Base-by-base conservation (phyloP, 2,797 vertebrate genomes). In the Sphaeramia orbicularis region DNA sequence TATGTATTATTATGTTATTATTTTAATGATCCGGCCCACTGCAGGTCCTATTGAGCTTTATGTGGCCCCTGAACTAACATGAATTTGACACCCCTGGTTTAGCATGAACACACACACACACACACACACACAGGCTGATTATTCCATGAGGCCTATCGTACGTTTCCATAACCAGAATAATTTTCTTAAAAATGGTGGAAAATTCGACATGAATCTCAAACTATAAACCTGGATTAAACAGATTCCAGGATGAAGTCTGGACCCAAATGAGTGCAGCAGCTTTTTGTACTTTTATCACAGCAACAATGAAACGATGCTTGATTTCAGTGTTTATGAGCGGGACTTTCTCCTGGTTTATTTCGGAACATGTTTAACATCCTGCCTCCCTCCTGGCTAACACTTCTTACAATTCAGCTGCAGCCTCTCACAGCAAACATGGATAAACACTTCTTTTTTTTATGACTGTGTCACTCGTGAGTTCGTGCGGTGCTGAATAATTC, bases 101-200 rank as follows among this genome's bases (percentile, higher is more conserved):
- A n/a, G n/a, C n/a, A n/a, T n/a, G n/a, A 10, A 35, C 44, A 49
- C 52, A 48, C 18, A 24, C 61, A 58, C 35, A 19, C n/a, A n/a
- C n/a, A n/a, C n/a, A n/a, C n/a, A n/a, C n/a, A 53, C 57, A 56
- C 43, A 36, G 10, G 59, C 68, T 44, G 9, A 37, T 0, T 2
- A 67, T 37, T 6, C 10, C 57, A 42, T n/a, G n/a, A 42, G 57
- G 18, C 13, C 19, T 44, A 7, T 4, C 13, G n/a, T 32, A 9
- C 53, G 16, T 32, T 57, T 11, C 11, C 12, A 27, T 30, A 12
- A 24, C 38, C 11, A 2, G 1, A 10, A 1, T 14, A 16, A 11
- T 3, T 9, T 9, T 36, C 10, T 32, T 4, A 5, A 51, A 12
- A 38, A 56, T 6, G 15, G 1, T 42, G 19, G 14, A 21, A 9